Evolutionary conservation across 2,888 invertebrate species (phyloP), one percentile per base, ranked within the genome.

Genomic region (Deroplatys truncata): DNA sequence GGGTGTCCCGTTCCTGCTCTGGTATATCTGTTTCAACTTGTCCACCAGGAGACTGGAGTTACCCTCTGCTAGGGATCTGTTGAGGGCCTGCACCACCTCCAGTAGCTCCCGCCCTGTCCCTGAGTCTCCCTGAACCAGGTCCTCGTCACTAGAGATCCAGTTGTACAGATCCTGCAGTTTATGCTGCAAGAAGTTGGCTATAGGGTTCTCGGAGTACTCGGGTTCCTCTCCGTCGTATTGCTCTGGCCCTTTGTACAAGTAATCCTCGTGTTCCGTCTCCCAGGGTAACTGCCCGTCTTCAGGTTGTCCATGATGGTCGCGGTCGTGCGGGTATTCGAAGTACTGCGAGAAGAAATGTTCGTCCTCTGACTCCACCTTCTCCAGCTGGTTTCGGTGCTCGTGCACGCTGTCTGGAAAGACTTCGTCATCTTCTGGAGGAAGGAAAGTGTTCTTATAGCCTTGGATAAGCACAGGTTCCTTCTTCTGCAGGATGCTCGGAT

Each of bases 141-240:
- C 94, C 0, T 94, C 93, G 88, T 94, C 94, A 0, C 93, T 92
- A 0, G 93, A 93, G 0, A 95, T 93, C 95, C 95, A 95, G 89
- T 94, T 94, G 90, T 95, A 94, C 0, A 95, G 90, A 5, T 95
- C 95, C 90, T 94, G 94, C 0, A 95, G 93, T 89, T 95, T 94
- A 90, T 94, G 94, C 87, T 95, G 94, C 0, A 95, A 91, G 88
- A 94, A 95, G 89, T 93, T 94, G 0, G 94, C 94, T 94, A 95
- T 93, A 0, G 94, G 93, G 31, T 94, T 94, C 8, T 94, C 94
- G 89, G 89, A 89, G 8, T 88, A 89, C 8, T 89, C 90, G 20
- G 89, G 87, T 43, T 85, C 89, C n/a, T 94, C 93, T 92, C 94
- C 93, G 43, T 94, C 94, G 90, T 94, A 94, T 8, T 82, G 72